These are phyloP conservation scores for Gallinago undulata DNA, from an alignment of 2,113 vertebrate genomes.

Conservation along the genomic window DNA sequence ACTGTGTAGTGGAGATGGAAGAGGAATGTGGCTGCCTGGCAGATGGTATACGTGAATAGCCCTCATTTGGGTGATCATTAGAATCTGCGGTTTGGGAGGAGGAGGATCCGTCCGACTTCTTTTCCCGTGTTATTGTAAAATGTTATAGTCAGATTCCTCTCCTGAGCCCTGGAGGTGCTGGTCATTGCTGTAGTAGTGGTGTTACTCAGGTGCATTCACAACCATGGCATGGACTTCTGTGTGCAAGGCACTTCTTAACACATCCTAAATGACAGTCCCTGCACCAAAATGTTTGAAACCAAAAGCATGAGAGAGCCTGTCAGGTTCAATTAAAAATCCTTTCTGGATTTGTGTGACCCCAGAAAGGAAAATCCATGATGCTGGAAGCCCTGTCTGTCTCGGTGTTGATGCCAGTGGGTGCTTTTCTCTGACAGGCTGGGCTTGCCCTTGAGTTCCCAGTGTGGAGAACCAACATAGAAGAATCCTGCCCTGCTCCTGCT, in stretches of 20 bases:
- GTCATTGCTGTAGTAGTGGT: not conserved
- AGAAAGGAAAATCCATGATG: not conserved
- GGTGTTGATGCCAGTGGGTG: not conserved
- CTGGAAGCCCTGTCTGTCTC: not conserved
- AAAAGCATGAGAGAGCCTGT: not conserved
- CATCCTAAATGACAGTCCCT: not conserved
- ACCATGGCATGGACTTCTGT: not conserved
- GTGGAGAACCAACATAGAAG: not conserved
- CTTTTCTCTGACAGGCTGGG: not conserved
- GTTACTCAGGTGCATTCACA: not conserved
- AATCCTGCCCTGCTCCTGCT: not conserved
- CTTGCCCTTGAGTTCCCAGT: not conserved
- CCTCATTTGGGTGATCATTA: not conserved
- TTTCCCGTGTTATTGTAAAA: not conserved
- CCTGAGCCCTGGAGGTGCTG: not conserved
- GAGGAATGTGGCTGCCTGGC: not conserved
- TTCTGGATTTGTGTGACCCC: not conserved
- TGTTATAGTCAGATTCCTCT: not conserved
- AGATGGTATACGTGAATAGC: not conserved
- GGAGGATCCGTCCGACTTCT: not conserved
- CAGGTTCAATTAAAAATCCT: not conserved
- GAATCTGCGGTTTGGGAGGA: not conserved
- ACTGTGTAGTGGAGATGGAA: not conserved
- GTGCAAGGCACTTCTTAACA: not conserved
- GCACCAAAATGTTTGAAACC: not conserved